Percentiles rank a stretch among this genome's conserved stretches.
Evolutionary conservation across 53 echinoderm and acorn worm genomes (phyloP).

Genomic region (Glandiceps talaboti): DNA sequence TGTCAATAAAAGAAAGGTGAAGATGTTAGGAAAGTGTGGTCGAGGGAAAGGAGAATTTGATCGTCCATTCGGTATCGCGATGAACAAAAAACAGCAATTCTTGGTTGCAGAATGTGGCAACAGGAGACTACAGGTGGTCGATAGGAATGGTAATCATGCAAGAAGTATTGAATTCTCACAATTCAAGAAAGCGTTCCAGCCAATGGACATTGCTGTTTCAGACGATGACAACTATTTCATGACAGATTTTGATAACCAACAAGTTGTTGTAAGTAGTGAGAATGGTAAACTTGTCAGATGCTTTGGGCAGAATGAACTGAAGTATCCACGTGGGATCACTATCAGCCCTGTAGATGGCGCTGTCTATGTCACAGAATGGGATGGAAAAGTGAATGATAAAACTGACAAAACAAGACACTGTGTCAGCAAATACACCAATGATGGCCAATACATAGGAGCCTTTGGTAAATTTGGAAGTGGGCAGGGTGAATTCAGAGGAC

Average conservation of each 20-base stretch:
- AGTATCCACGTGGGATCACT: neutral
- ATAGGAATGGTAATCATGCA: neutral
- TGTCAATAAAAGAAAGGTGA: neutral
- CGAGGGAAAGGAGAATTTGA: neutral
- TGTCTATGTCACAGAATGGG: neutral
- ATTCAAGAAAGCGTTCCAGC: neutral
- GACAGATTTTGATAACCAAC: neutral
- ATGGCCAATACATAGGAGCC: neutral
- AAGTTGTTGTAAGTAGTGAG: neutral
- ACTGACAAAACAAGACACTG: no score
- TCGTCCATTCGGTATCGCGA: neutral
- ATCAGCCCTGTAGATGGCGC: neutral
- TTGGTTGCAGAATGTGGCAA: neutral
- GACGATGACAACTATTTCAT: neutral
- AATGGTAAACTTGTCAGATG: neutral
- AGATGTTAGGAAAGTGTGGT: neutral
- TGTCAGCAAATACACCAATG: neutral
- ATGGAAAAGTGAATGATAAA: no score
- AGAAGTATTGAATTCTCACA: neutral
- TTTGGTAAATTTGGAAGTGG: neutral
- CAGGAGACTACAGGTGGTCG: neutral
- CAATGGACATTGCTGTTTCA: neutral
- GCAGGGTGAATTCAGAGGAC: neutral
- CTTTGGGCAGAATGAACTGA: neutral
- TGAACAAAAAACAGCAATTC: neutral